A percentile compares a stretch with the other conserved stretches of the same genome.
Conservation (phyloP, 2,888 invertebrate species). For the Philonicus albiceps region DNA sequence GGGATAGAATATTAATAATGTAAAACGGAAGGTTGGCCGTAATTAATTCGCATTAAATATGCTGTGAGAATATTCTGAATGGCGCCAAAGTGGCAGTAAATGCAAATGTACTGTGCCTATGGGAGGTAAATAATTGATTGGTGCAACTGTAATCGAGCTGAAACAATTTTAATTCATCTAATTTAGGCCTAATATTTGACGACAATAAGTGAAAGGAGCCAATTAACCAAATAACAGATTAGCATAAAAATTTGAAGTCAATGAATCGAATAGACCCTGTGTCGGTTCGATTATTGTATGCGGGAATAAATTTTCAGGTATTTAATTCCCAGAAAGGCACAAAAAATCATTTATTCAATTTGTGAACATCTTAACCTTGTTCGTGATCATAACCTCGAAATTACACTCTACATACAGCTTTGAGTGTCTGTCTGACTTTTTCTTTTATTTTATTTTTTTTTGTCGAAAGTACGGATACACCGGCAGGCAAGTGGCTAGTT, state of each 20-base stretch:
- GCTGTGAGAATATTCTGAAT: background rate
- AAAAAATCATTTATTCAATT: conserved; percentile 33
- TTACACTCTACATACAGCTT: background rate
- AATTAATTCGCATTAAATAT: background rate
- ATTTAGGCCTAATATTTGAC: background rate
- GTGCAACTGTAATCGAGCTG: background rate
- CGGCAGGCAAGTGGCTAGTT: conserved; percentile 25
- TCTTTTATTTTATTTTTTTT: background rate
- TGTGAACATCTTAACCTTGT: conserved; percentile 38
- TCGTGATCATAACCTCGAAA: conserved; percentile 36
- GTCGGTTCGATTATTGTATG: background rate
- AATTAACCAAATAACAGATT: background rate
- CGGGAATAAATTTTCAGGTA: background rate
- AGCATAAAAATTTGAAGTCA: conserved; percentile 24
- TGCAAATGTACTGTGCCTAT: background rate
- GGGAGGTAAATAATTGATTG: background rate
- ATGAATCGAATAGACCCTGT: background rate
- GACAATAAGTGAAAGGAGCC: conserved; percentile 20
- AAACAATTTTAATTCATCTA: background rate
- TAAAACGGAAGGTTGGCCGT: background rate
- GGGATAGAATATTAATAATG: background rate
- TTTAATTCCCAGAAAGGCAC: conserved; percentile 21
- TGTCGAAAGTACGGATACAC: background rate
- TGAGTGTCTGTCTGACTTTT: background rate
- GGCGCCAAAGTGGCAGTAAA: background rate